Conservation (phyloP, 2,797 vertebrate species). For the Chrysocyon brachyurus region DNA sequence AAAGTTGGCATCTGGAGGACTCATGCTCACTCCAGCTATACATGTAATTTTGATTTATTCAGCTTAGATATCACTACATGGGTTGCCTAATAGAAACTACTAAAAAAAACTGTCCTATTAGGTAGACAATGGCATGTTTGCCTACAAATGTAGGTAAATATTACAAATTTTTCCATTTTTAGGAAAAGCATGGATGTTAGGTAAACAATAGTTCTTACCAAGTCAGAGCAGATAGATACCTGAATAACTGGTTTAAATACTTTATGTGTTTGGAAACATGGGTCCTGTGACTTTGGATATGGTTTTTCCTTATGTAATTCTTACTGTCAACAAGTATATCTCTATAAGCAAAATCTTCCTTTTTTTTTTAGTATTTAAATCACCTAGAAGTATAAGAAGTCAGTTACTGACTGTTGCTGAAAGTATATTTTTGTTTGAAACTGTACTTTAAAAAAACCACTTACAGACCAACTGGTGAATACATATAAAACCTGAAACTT, state of each 20-base stretch:
- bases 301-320: slow-evolving; percentile 3
- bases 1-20: not conserved
- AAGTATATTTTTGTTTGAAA: slow-evolving; percentile 53
- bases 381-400: not conserved
- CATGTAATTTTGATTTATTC: not conserved
- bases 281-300: not conserved
- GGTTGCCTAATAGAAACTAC: not conserved
- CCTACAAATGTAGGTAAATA: not conserved
- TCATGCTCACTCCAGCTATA: not conserved
- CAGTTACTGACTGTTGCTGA: not conserved
- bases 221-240: not conserved
- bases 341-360: not conserved
- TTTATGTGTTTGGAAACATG: not conserved
- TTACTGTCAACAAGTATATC: not conserved
- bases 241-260: slow-evolving; percentile 28
- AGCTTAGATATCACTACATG: not conserved
- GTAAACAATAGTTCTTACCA: slow-evolving; percentile 12
- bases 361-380: not conserved
- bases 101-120: not conserved
- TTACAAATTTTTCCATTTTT: not conserved
- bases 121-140: not conserved
- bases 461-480: not conserved
- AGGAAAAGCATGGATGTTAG: not conserved
- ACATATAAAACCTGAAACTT: slow-evolving; percentile 12
- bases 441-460: not conserved